Evolutionary conservation across 2,888 invertebrate species (phyloP), one percentile per base, ranked within the genome.

Genomic region (Phengaris alcon): DNA sequence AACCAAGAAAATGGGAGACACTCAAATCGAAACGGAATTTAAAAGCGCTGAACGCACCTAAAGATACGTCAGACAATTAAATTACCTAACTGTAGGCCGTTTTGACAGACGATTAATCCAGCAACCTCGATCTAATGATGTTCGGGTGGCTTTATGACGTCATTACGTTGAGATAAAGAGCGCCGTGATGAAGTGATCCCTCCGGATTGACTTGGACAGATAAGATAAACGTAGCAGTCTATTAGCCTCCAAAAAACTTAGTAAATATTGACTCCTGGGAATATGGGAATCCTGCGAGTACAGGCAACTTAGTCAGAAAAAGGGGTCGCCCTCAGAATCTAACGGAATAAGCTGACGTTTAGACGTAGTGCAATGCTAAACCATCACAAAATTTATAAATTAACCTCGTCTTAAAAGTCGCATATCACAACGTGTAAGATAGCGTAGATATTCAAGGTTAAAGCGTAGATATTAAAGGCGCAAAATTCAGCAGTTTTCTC

Each of bases 51-150:
- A 52, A 35, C 35, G 4, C 59, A 64, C 59, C 59, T 22, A 64
- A 35, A 64, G 59, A 5, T 22, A 35, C 59, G 22, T 64, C 64
- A 44, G 64, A 64, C 35, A 35, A 64, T 64, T 35, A 12, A 64
- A 64, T 64, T 64, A 35, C 35, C 35, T 35, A 35, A 44, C 35
- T 35, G 35, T 12, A 64, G 35, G 44, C 64, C 64, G 64, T 64
- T 64, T 64, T 64, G 64, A 64, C 64, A 64, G 64, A 64, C 64
- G 64, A 64, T 64, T 64, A 64, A 64, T 64, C 64, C 64, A 44
- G 35, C 64, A 35, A 64, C 64, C 64, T 12, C 64, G 64, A 64
- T 64, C 35, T 64, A 64, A 64, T 64, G 64, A 64, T 6, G 64
- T 35, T 64, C 64, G 64, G 64, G 64, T 64, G 35, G 64, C 35